Evolutionary conservation across 2,113 vertebrate genomes (phyloP).

Genomic region (Apeltes quadracus): DNA sequence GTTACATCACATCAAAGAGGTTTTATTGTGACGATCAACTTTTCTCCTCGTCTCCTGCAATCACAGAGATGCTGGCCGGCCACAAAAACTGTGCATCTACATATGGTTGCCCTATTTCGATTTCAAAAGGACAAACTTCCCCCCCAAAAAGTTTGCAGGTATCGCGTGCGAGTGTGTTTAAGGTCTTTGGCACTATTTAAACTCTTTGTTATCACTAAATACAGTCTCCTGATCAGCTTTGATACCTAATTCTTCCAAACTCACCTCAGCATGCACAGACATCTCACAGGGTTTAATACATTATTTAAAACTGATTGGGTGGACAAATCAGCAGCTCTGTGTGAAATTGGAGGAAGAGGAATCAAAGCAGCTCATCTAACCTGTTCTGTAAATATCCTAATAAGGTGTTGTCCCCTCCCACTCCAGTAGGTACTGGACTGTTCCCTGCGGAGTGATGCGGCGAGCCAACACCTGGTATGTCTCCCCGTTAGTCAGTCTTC

Average conservation of each 20-base stretch:
- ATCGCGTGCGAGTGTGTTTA: neutral
- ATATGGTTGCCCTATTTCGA: too few species aligned
- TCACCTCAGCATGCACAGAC: neutral
- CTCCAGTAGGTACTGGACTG: constrained; percentile 94
- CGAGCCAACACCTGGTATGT: constrained; percentile 93
- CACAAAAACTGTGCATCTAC: too few species aligned
- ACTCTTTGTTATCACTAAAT: constrained; percentile 13
- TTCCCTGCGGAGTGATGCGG: constrained; percentile 89
- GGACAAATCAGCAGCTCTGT: constrained; percentile 3
- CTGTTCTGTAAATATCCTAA: constrained; percentile 53
- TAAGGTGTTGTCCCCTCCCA: constrained; percentile 96
- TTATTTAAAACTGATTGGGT: neutral
- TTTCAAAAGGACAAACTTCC: too few species aligned
- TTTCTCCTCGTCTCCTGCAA: too few species aligned
- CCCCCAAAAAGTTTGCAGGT: too few species aligned
- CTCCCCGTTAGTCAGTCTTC: constrained; percentile 90
- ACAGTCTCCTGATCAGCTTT: constrained; percentile 22
- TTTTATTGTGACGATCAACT: too few species aligned
- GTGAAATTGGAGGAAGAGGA: constrained; percentile 12
- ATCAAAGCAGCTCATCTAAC: constrained; percentile 24
- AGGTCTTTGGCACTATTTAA: constrained; percentile 46
- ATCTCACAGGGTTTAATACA: neutral
- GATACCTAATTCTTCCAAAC: constrained; percentile 18
- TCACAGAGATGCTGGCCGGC: too few species aligned
- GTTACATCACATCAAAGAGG: too few species aligned